A percentile compares a stretch with the other conserved stretches of the same genome.
Evolutionary conservation across 2,888 invertebrate genomes (phyloP).

Genomic region (Hirtodrosophila confusa): DNA sequence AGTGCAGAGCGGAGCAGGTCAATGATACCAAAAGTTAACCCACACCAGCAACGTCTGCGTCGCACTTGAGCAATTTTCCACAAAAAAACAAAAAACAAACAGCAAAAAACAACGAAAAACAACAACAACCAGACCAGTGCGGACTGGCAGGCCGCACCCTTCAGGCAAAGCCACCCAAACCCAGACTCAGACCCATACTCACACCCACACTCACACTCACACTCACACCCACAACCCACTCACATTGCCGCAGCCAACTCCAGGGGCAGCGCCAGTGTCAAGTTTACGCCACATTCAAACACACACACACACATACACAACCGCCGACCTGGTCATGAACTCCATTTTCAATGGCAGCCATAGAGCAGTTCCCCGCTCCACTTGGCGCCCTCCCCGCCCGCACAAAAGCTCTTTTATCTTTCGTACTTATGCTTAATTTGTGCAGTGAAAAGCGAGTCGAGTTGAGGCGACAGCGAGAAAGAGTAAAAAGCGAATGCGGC

Average conservation of each 20-base stretch:
- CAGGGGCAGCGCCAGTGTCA: conserved; percentile 73
- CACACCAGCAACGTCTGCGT: conserved; percentile 66
- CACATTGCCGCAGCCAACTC: conserved; percentile 5
- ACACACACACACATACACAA: conserved; percentile 16
- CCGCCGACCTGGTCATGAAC: conserved; percentile 73
- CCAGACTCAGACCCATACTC: conserved; percentile 6
- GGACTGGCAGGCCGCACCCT: conserved; percentile 62
- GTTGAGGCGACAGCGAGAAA: conserved; percentile 7
- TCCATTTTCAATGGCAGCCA: conserved; percentile 78
- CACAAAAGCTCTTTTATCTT: conserved; percentile 73
- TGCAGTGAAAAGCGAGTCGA: conserved; percentile 55
- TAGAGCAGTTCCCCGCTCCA: conserved; percentile 19
- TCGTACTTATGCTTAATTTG: conserved; percentile 57
- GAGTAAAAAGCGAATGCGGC: conserved; percentile 47
- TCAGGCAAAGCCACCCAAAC: conserved; percentile 41
- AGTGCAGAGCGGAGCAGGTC: conserved; percentile 68
- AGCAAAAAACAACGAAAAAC: conserved; percentile 29
- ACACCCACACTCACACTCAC: no score
- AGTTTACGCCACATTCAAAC: conserved; percentile 69
- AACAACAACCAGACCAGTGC: conserved; percentile 35
- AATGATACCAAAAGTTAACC: conserved; percentile 79
- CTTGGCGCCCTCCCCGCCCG: conserved; percentile 2
- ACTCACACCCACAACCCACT: conserved; percentile 15
- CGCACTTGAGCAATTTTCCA: conserved; percentile 76
- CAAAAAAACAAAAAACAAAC: conserved; percentile 40